Conservation (phyloP, 2,113 vertebrate genomes). For the Rhabdornis inornatus region DNA sequence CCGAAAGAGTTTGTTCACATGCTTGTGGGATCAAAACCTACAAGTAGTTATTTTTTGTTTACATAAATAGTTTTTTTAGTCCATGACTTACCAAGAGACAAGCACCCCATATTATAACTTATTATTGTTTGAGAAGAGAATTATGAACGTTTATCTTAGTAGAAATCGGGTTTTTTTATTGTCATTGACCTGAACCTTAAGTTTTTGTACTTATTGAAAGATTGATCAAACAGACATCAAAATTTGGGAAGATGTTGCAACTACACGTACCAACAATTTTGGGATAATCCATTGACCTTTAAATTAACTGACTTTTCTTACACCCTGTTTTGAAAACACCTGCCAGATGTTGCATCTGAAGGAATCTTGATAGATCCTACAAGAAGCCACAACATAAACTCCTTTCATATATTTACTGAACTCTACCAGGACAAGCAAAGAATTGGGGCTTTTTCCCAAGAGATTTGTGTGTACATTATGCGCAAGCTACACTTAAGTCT, state of each 20-base stretch:
- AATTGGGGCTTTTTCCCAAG: accelerated
- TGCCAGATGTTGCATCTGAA: background rate
- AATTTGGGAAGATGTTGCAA: background rate
- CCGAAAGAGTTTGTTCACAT: background rate
- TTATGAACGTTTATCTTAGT: background rate
- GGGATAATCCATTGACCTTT: background rate
- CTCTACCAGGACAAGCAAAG: background rate
- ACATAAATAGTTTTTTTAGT: background rate
- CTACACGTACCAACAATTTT: accelerated
- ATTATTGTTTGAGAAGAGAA: background rate
- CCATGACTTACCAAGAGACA: background rate
- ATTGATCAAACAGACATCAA: background rate
- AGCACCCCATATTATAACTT: accelerated
- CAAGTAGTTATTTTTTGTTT: background rate
- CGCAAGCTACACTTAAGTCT: background rate
- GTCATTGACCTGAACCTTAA: background rate
- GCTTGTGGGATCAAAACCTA: background rate
- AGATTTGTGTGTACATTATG: background rate
- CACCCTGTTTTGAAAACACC: accelerated
- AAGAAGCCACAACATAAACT: background rate
- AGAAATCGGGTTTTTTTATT: background rate
- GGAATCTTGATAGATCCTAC: background rate
- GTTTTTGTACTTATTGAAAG: background rate
- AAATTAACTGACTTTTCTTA: background rate
- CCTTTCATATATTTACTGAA: background rate